These are phyloP conservation scores for Zoanthus sansibaricus DNA, from an alignment of 92 coral and sea anemone species.

Conservation along the genomic window DNA sequence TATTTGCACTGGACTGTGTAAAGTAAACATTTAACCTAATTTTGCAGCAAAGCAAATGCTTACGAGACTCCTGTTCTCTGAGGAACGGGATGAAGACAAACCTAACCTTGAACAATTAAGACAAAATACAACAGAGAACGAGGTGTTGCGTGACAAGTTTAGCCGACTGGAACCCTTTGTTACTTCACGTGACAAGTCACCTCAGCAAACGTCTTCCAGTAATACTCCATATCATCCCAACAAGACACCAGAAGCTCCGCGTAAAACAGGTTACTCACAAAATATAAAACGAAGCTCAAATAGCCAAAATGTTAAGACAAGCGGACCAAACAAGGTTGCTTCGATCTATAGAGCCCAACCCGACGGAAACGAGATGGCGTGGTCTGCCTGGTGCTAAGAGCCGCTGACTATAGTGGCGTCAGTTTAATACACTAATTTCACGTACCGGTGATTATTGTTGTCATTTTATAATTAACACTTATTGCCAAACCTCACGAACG, in stretches of 20 bases:
- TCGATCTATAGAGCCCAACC: conserved; percentile 33
- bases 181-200: background rate
- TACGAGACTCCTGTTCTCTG: background rate
- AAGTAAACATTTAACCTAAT: background rate
- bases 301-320: background rate
- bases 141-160: background rate
- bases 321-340: background rate
- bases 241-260: background rate
- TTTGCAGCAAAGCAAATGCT: conserved; percentile 17
- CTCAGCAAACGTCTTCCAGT: background rate
- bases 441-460: too few relatives aligned
- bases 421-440: background rate
- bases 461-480: too few relatives aligned
- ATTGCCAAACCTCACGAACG: background rate
- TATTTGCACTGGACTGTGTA: background rate
- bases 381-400: conserved; percentile 42
- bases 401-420: background rate
- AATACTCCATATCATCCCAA: background rate
- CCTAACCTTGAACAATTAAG: background rate
- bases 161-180: background rate
- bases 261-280: background rate
- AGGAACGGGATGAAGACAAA: background rate
- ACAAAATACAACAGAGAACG: background rate
- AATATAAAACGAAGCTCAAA: background rate
- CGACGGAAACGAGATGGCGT: conserved; percentile 35